These are phyloP conservation scores for Sinodicranocentrus sp. DNA, from an alignment of 2,888 invertebrate genomes.

Conservation along the genomic window DNA sequence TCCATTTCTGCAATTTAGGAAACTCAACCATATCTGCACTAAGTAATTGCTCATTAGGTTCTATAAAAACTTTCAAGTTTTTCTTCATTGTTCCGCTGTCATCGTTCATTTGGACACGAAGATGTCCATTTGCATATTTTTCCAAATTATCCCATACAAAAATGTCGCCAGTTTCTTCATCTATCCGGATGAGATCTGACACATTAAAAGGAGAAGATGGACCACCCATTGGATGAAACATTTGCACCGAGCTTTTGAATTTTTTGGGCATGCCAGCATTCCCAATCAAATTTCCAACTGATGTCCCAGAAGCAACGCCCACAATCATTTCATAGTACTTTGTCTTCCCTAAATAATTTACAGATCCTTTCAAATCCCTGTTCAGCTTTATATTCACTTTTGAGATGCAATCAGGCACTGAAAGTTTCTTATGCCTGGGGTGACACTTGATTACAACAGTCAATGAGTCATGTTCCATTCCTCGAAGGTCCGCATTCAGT, in stretches of 20 bases:
- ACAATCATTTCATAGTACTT: slow-evolving; percentile 74
- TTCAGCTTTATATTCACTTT: slow-evolving; percentile 72
- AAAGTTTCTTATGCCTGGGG: slow-evolving; percentile 71
- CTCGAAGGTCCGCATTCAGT: slow-evolving; percentile 70
- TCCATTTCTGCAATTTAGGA: slow-evolving; percentile 72
- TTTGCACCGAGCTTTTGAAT: slow-evolving; percentile 70
- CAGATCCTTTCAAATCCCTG: slow-evolving; percentile 67
- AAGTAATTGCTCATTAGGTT: slow-evolving; percentile 72
- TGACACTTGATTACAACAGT: slow-evolving; percentile 74
- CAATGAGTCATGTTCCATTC: slow-evolving; percentile 74
- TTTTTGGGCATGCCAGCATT: slow-evolving; percentile 74
- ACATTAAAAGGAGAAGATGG: slow-evolving; percentile 72
- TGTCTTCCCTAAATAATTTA: slow-evolving; percentile 66
- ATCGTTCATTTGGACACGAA: slow-evolving; percentile 73
- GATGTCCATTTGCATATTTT: slow-evolving; percentile 74
- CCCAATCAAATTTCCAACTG: slow-evolving; percentile 75
- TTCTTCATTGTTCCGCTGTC: slow-evolving; percentile 71
- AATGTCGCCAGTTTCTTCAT: slow-evolving; percentile 75
- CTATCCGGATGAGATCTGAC: slow-evolving; percentile 70
- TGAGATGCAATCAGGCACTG: slow-evolving; percentile 74
- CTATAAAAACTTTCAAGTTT: slow-evolving; percentile 75
- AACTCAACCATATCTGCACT: slow-evolving; percentile 74
- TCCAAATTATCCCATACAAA: slow-evolving; percentile 76
- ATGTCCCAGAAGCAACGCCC: slow-evolving; percentile 72
- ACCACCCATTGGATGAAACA: slow-evolving; percentile 73